phyloP scores from a whole-genome alignment of 2,797 vertebrate species.

The Microtus obscurus region DNA sequence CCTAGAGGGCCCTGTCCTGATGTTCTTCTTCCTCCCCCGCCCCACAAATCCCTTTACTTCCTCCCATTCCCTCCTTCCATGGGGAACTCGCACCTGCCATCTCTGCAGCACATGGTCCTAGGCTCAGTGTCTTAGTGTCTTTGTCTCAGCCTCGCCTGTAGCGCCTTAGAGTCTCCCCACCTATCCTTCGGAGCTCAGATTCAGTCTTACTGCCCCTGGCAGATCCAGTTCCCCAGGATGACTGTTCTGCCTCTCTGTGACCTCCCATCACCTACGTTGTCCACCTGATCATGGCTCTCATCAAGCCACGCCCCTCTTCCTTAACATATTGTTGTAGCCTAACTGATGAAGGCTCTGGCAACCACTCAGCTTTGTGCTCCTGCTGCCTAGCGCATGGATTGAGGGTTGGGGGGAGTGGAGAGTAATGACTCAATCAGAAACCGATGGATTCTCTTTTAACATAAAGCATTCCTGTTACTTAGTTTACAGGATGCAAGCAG shows the following conservation, averaged over 20 bases:
- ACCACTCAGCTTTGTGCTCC: background rate
- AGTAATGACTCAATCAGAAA: background rate
- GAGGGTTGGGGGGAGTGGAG: fast-evolving
- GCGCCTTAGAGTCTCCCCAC: background rate
- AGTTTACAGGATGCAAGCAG: background rate
- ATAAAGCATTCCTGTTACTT: background rate
- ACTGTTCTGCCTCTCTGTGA: background rate
- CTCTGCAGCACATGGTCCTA: background rate
- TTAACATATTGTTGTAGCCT: background rate
- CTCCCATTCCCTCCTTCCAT: no score
- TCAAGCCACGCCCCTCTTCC: background rate
- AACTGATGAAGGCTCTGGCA: background rate
- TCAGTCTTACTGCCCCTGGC: background rate
- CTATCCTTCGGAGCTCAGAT: background rate
- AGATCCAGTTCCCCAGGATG: background rate
- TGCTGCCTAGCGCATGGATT: no score
- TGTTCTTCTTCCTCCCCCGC: fast-evolving
- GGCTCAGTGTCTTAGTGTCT: background rate
- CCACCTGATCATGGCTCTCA: background rate
- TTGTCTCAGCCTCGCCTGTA: background rate
- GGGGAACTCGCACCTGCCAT: fast-evolving
- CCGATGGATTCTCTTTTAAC: background rate
- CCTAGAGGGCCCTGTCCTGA: fast-evolving
- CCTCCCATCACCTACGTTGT: background rate
- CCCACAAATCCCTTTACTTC: background rate